Conservation (phyloP, 2,797 vertebrate genomes). For the Sebastes goodei region DNA sequence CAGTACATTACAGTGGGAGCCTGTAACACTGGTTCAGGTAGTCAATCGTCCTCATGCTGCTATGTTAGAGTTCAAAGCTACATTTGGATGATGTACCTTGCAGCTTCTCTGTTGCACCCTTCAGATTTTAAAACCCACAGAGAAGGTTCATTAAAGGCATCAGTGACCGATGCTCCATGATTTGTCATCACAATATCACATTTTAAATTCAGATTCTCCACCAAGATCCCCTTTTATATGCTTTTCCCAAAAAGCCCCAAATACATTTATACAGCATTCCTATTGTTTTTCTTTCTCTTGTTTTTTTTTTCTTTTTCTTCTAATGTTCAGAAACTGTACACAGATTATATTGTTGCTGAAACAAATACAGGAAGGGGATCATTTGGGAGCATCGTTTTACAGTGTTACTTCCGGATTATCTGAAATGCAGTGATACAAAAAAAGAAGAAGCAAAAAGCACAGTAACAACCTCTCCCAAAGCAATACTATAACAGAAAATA, state of each 20-base stretch:
- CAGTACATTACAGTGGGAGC: neutral
- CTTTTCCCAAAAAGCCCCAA: neutral
- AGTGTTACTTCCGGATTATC: conserved; percentile 7
- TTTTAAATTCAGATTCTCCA: neutral
- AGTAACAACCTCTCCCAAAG: conserved; percentile 35
- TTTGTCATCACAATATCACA: conserved; percentile 61
- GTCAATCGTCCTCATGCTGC: neutral
- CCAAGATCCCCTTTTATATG: neutral
- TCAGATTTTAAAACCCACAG: conserved; percentile 31
- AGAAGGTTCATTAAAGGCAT: conserved; percentile 29
- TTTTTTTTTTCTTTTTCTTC: too few relatives aligned
- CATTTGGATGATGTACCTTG: conserved; percentile 14
- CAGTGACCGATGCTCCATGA: conserved; percentile 14
- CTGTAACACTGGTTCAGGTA: conserved; percentile 3
- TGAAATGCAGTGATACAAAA: conserved; percentile 28
- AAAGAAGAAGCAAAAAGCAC: neutral
- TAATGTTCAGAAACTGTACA: conserved; percentile 23
- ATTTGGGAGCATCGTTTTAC: conserved; percentile 13
- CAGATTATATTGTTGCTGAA: conserved; percentile 14
- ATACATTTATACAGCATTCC: conserved; percentile 17
- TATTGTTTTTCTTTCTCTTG: neutral
- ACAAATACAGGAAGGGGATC: conserved; percentile 21
- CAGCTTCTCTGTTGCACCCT: conserved; percentile 9
- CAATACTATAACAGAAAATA: conserved; percentile 15
- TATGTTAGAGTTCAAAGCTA: conserved; percentile 13